A percentile compares a stretch with the other conserved stretches of the same genome.
Conservation (phyloP, 1,140 invertebrate species). For the Solenopsis invicta region DNA sequence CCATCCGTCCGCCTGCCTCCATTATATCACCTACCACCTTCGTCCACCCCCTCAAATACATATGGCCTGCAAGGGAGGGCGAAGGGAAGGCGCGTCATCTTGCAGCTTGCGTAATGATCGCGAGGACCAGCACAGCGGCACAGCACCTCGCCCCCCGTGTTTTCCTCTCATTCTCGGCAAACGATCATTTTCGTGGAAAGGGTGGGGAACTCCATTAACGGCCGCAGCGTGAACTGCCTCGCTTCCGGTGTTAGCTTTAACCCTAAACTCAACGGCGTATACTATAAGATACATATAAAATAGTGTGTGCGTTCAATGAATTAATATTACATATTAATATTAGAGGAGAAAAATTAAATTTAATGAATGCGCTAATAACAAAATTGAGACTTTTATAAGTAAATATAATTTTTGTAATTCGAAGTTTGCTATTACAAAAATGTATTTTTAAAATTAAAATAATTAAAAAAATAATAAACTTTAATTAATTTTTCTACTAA, state of each 20-base stretch:
- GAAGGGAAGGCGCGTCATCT: constrained; percentile 75
- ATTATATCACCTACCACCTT: constrained; percentile 81
- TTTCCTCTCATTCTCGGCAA: constrained; percentile 30
- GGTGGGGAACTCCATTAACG: constrained; percentile 64
- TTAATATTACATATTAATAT: neutral
- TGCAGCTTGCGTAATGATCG: constrained; percentile 80
- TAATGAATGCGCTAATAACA: neutral
- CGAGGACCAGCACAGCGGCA: constrained; percentile 48
- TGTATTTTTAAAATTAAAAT: neutral
- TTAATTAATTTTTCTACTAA: no score
- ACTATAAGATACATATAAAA: neutral
- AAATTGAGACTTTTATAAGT: neutral
- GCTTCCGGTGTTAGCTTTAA: constrained; percentile 27
- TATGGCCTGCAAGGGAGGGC: constrained; percentile 72
- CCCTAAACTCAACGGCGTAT: constrained; percentile 16
- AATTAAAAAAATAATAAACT: no score
- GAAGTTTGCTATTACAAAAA: neutral
- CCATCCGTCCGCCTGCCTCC: constrained; percentile 70
- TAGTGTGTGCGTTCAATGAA: neutral
- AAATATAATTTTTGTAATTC: neutral
- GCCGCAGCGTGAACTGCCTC: constrained; percentile 33
- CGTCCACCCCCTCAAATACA: constrained; percentile 81
- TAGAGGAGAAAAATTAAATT: neutral
- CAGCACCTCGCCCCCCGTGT: neutral
- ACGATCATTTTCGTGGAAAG: constrained; percentile 42